Base-by-base conservation (phyloP, 2,797 vertebrate species). In the Octomys mimax region DNA sequence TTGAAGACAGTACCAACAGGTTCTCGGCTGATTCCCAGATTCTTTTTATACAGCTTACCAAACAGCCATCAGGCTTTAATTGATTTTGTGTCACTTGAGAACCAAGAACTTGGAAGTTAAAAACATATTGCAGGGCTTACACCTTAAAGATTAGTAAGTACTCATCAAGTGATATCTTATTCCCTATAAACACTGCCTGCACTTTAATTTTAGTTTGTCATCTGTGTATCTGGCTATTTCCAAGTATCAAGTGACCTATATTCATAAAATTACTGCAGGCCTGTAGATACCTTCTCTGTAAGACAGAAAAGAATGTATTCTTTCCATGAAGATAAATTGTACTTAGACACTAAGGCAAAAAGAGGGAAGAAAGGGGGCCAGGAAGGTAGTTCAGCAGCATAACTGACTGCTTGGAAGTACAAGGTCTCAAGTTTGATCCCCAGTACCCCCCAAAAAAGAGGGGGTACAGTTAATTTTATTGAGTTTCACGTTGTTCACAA, bases 21-120 rank as follows among this genome's bases (percentile, higher is more conserved):
- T 89, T 79, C 81, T 96, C 84, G 89, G 92, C 54, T 89, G 86
- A 96, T 62, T 80, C 64, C 66, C 1, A 11, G 78, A 87, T 94
- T 96, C 83, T 89, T 90, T 90, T 96, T 73, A 88, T 77, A 87
- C 52, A 85, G 87, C 71, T 95, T 95, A 95, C 62, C 92, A 96
- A 97, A 96, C 42, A 97, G 81, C 87, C 84, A 66, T 91, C 95
- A 89, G 83, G 7, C 75, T 93, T 92, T 64, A 19, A 57, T 68
- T 62, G 86, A 96, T 96, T 96, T 94, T 95, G 77, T 96, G 89
- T 97, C 95, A 94, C 85, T 95, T 88, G 22, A 86, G 95, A 98
- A 91, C 80, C 89, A 94, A 91, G 94, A 97, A 93, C 14, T 93
- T 94, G 87, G 77, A 96, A 93, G 61, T 95, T 84, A 92, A 96